Conservation (phyloP, 1,140 invertebrate species). For the Diuraphis noxia region DNA sequence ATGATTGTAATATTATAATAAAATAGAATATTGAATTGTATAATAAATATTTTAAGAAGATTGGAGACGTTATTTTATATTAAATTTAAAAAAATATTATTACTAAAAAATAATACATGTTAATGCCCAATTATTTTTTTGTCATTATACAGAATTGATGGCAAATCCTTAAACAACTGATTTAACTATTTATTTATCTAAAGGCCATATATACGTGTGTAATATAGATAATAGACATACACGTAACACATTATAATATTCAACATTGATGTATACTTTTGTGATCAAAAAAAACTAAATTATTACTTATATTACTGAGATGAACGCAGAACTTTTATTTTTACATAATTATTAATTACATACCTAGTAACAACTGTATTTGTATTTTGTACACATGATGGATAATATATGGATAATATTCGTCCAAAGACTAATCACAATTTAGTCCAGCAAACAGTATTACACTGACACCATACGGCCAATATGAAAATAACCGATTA, state of each 20-base stretch:
- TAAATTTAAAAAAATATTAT: too few species aligned
- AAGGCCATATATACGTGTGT: too few species aligned
- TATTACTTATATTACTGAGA: too few species aligned
- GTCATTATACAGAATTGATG: not conserved
- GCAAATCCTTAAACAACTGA: not conserved
- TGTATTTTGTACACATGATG: not conserved
- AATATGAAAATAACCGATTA: not conserved
- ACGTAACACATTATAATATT: too few species aligned
- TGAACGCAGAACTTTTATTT: not conserved
- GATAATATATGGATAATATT: not conserved
- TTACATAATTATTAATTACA: not conserved
- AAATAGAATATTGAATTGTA: too few species aligned
- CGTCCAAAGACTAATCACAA: not conserved
- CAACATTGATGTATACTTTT: not conserved
- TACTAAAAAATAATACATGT: not conserved
- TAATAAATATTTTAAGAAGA: not conserved
- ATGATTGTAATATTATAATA: too few species aligned
- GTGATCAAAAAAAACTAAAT: not conserved
- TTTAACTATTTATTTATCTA: not conserved
- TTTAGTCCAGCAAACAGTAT: not conserved
- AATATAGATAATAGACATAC: too few species aligned
- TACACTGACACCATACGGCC: not conserved
- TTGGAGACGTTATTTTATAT: not conserved
- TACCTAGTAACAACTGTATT: not conserved
- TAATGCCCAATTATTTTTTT: not conserved